Evolutionary conservation across 1,140 invertebrate genomes (phyloP), one percentile per base, ranked within the genome.

Genomic region (Bombus picipes): DNA sequence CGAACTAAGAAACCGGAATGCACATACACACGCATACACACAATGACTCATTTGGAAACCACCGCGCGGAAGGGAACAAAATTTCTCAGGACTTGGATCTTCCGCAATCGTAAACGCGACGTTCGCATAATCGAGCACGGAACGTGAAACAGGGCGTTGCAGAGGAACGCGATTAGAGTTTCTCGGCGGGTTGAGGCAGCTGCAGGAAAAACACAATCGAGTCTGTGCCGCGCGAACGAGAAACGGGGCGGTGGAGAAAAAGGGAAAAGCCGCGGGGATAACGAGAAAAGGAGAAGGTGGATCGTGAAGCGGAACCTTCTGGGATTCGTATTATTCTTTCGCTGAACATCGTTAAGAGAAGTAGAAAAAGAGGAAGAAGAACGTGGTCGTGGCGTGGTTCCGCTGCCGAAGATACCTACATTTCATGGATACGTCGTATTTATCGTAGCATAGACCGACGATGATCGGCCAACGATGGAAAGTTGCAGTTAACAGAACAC

Each of bases 241-340:
- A 66, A 66, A 66, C n/a, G 6, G n/a, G n/a, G 5, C n/a, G 28
- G 13, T 0, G 15, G 1, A 37, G 65, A 18, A 68, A 34, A 34
- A 37, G 28, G 32, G 66, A 25, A 25, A 71, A 83, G 71, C 41
- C 66, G 18, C 25, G 34, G 28, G 39, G 47, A 18, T 15, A n/a
- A 62, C n/a, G 43, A 25, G 73, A 59, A 62, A 79, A 68, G 37
- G 32, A 37, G 32, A 75, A 34, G 57, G 86, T 32, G 13, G 80
- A 79, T 88, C 81, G 89, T 82, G 18, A 53, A 81, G 83, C 80
- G 70, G 37, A 78, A 88, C 71, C 87, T 88, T 81, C 62, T 71
- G 87, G 83, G 83, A 86, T 88, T 90, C 75, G 89, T 86, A 90
- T 90, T 88, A 90, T 90, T 85, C 88, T 89, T 88, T 81, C 62